phyloP scores from a whole-genome alignment of 2,888 invertebrate species.

The Polydrusus tereticollis region DNA sequence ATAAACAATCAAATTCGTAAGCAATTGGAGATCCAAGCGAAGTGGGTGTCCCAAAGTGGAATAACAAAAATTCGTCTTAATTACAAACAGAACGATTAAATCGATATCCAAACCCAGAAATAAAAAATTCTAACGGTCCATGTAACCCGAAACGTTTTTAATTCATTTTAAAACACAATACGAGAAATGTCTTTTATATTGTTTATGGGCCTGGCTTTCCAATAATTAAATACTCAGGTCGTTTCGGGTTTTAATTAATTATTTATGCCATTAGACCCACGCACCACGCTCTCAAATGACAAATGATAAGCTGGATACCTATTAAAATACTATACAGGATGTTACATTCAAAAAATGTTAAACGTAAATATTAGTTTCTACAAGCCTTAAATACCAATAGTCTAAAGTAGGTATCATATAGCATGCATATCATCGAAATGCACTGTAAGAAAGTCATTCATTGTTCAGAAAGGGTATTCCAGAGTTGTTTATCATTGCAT shows the following conservation, averaged over 20 bases:
- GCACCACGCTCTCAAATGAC: conserved; percentile 45
- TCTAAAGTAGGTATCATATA: too few species aligned
- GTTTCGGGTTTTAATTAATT: conserved; percentile 48
- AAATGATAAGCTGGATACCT: conserved; percentile 49
- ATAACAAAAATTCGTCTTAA: neutral
- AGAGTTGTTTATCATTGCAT: too few species aligned
- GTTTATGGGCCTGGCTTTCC: conserved; percentile 43
- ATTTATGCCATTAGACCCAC: conserved; percentile 50
- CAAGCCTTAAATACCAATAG: neutral
- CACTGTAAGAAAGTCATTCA: too few species aligned
- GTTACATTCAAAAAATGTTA: neutral
- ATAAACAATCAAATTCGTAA: neutral
- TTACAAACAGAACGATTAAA: conserved; percentile 18
- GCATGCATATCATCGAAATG: too few species aligned
- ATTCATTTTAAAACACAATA: conserved; percentile 18
- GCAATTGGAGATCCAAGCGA: neutral
- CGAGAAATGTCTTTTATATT: conserved; percentile 35
- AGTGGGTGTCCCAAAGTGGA: neutral
- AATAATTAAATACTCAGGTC: conserved; percentile 48
- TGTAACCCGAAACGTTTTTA: conserved; percentile 14
- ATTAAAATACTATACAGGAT: conserved; percentile 40
- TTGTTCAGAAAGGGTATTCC: too few species aligned
- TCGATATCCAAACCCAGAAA: conserved; percentile 6
- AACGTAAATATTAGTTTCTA: neutral
- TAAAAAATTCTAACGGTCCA: conserved; percentile 35